phyloP scores from a whole-genome alignment of 2,888 invertebrate species.

The Cryptocheilus praepositus region DNA sequence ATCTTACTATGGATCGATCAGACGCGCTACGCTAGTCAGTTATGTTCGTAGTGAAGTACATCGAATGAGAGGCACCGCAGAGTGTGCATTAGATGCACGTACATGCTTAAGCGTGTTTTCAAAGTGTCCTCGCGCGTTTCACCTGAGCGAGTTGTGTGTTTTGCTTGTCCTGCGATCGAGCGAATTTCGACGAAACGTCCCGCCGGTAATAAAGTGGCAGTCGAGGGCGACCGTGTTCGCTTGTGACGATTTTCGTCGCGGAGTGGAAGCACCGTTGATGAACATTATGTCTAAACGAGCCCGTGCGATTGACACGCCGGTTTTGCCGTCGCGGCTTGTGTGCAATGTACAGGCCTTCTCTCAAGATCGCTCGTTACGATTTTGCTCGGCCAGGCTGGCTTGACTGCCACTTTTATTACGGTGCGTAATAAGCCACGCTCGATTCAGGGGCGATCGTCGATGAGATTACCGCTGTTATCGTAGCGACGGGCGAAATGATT shows the following conservation, averaged over 20 bases:
- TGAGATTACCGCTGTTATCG: no score
- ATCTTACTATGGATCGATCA: slow-evolving; percentile 23
- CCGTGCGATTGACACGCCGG: no score
- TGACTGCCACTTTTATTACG: slow-evolving; percentile 19
- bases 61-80: slow-evolving; percentile 65
- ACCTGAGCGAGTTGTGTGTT: slow-evolving; percentile 25
- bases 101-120: slow-evolving; percentile 41
- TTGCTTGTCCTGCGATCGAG: background rate
- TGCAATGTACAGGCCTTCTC: no score
- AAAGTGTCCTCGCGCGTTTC: no score
- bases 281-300: no score
- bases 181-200: slow-evolving; percentile 18
- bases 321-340: no score
- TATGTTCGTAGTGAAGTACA: slow-evolving; percentile 53
- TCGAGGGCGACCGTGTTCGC: background rate
- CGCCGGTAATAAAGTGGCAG: slow-evolving; percentile 24
- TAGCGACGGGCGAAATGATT: no score
- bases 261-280: background rate
- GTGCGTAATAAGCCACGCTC: no score
- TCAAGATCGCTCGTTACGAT: no score
- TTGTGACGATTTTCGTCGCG: background rate
- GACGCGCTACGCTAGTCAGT: slow-evolving; percentile 20
- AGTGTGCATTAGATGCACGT: slow-evolving; percentile 46
- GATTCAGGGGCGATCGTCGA: no score
- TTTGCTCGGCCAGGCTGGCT: background rate